Evolutionary conservation across 2,888 invertebrate species (phyloP).

Genomic region (Parnassius orleans): DNA sequence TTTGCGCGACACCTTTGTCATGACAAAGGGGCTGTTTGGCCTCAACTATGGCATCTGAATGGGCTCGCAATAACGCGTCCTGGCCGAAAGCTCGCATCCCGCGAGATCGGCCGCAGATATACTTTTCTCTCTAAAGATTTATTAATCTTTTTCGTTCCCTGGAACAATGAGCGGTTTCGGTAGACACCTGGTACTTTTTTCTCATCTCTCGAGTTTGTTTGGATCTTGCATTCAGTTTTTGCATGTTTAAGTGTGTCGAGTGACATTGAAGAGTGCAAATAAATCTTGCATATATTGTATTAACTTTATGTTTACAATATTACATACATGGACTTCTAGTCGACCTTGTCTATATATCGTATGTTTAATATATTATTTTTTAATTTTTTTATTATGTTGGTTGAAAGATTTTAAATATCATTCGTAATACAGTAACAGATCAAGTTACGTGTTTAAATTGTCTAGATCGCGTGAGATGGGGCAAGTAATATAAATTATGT

Average conservation of each 20-base stretch:
- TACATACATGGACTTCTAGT: too few species aligned
- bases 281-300: conserved; percentile 41
- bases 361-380: too few species aligned
- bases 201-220: conserved; percentile 62
- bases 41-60: conserved; percentile 78
- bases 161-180: conserved; percentile 76
- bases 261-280: conserved; percentile 54
- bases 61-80: conserved; percentile 78
- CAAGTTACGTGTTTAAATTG: conserved; percentile 77
- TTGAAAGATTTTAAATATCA: too few species aligned
- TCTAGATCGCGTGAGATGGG: conserved; percentile 72
- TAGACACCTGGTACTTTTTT: conserved; percentile 78
- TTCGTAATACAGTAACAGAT: conserved; percentile 40
- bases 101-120: conserved; percentile 78
- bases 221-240: conserved; percentile 64
- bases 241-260: conserved; percentile 55
- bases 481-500: conserved; percentile 72
- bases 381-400: conserved; percentile 1
- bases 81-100: conserved; percentile 71
- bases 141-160: conserved; percentile 74
- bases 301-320: too few species aligned
- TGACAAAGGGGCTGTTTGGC: conserved; percentile 78
- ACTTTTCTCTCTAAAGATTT: conserved; percentile 74
- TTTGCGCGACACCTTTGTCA: conserved; percentile 80
- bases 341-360: too few species aligned